Base-by-base conservation (phyloP, 2,888 invertebrate species). In the Epsilonema sp. region DNA sequence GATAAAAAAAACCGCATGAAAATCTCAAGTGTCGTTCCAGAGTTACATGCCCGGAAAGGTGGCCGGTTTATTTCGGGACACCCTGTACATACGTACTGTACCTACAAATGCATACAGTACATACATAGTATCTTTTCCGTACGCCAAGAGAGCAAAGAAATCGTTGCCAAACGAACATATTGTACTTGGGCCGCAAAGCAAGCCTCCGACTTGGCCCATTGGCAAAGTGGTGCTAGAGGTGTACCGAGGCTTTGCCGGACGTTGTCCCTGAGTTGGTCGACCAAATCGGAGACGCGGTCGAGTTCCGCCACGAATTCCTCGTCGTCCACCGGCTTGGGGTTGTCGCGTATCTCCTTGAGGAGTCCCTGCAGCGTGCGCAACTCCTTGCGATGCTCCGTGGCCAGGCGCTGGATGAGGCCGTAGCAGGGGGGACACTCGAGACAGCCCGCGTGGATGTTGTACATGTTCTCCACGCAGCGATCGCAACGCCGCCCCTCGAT, bases 391-490 rank as follows among this genome's bases (percentile, higher is more conserved):
- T 87, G 85, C 8, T 73, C 70, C 60, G 79, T 77, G 5, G 82
- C 84, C 0, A 83, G 80, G 49, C 82, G 80, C 63, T 83, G 81
- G 0, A 99, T 86, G 11, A 97, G 73, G 64, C 84, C 84, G 67
- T 97, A 99, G 67, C 94, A 99, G 11, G 82, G 77, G 0, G 87
- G 87, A 64, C 97, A 99, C 61, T 85, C 79, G 42, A 57, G 52
- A 45, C 66, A 65, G 40, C 56, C 54, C 48, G 79, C 78, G 52
- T 85, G 81, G 24, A 87, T 76, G 64, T 90, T 81, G 62, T 79
- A 80, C 65, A 89, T 90, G 66, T 97, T 97, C 65, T 94, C 94
- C 69, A 86, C 84, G 66, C 94, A 97, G 38, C 85, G 78, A 67
- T 97, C 86, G 66, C 97, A 97, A 23, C 78, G 76, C 26, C 82